These are phyloP conservation scores for Ailuropoda melanoleuca DNA, from an alignment of 2,113 vertebrate genomes.

Conservation along the genomic window DNA sequence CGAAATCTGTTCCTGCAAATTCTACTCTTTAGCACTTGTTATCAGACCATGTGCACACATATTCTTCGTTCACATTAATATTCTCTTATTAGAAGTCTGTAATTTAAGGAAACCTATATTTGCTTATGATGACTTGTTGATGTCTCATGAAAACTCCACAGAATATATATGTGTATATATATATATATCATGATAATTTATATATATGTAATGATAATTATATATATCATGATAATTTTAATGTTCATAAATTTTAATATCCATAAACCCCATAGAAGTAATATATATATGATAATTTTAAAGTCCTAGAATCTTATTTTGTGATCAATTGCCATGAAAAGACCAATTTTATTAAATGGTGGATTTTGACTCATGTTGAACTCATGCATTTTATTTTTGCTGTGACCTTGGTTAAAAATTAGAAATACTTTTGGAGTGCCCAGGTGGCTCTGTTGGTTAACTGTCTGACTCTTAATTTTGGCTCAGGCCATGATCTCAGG, in stretches of 20 bases:
- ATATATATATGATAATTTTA: not conserved
- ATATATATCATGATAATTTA: too few species aligned
- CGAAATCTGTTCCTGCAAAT: not conserved
- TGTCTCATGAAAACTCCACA: not conserved
- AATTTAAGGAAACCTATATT: not conserved
- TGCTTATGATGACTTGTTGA: not conserved
- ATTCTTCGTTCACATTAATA: not conserved
- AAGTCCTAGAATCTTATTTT: not conserved
- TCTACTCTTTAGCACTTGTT: not conserved
- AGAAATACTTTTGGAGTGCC: not conserved
- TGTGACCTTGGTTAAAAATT: not conserved
- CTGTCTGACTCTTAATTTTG: not conserved
- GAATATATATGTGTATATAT: too few species aligned
- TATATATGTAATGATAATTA: too few species aligned
- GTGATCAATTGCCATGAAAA: not conserved
- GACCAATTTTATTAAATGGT: not conserved
- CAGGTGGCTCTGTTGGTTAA: not conserved
- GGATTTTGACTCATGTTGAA: not conserved
- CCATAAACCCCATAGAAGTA: not conserved
- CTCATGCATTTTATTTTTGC: not conserved
- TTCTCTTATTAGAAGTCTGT: not conserved
- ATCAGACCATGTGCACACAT: not conserved
- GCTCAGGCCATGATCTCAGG: not conserved
- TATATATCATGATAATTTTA: too few species aligned
- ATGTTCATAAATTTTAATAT: too few species aligned